Evolutionary conservation across 2,797 vertebrate species (phyloP).

Genomic region (Pangasius djambal): DNA sequence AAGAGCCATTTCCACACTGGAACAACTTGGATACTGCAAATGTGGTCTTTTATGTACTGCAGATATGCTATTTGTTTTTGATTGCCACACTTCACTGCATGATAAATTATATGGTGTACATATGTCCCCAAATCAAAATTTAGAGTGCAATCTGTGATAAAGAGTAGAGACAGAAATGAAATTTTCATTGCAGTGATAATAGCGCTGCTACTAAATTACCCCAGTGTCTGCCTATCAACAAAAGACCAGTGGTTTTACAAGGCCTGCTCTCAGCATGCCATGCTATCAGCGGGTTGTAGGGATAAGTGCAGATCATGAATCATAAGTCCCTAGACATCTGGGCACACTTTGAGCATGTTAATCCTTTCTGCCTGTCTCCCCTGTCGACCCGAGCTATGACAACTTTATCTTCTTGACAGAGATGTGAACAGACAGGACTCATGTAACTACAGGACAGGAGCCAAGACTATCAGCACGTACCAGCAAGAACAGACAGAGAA

Average conservation of each 20-base stretch:
- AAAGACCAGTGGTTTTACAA: slow-evolving; percentile 62
- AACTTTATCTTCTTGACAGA: slow-evolving; percentile 69
- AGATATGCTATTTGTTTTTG: neutral
- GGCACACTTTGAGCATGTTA: slow-evolving; percentile 52
- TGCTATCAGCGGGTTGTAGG: slow-evolving; percentile 60
- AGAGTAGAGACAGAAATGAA: slow-evolving; percentile 59
- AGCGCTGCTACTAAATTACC: slow-evolving; percentile 60
- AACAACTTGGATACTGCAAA: neutral
- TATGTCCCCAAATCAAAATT: neutral
- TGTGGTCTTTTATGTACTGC: neutral
- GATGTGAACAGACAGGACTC: slow-evolving; percentile 68
- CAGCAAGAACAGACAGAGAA: slow-evolving; percentile 9
- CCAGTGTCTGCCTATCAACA: slow-evolving; percentile 63
- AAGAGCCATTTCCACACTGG: neutral
- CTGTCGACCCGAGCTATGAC: slow-evolving; percentile 52
- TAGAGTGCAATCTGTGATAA: slow-evolving; percentile 2
- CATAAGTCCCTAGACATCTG: slow-evolving; percentile 58
- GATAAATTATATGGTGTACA: neutral
- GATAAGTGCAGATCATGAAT: slow-evolving; percentile 65
- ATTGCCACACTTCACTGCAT: neutral
- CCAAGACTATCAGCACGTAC: slow-evolving; percentile 38
- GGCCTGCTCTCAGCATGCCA: slow-evolving; percentile 40
- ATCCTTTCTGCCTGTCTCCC: slow-evolving; percentile 36
- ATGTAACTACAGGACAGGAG: slow-evolving; percentile 41
- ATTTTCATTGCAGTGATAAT: slow-evolving; percentile 68